Evolutionary conservation across 2,113 vertebrate species (phyloP).

Genomic region (Plecotus auritus): DNA sequence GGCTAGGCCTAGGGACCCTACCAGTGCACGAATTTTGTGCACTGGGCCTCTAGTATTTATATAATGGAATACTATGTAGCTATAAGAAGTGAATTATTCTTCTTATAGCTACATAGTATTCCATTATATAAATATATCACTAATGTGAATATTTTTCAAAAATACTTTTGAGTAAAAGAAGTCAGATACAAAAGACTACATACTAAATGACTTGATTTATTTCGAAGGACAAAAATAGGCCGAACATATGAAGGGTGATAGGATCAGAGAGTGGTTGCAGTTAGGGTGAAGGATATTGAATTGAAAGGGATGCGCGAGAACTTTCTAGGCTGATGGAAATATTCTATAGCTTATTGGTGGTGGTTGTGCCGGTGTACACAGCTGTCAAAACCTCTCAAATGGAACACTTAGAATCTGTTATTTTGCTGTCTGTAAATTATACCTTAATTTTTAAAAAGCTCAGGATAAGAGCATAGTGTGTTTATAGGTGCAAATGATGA

Average conservation of each 20-base stretch:
- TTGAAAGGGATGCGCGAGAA: background rate
- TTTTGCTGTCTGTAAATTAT: constrained; percentile 13
- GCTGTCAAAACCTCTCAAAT: background rate
- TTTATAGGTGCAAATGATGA: background rate
- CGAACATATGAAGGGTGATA: background rate
- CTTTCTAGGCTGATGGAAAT: background rate
- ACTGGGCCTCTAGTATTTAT: background rate
- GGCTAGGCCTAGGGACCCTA: no score
- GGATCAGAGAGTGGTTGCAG: background rate
- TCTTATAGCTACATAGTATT: no score
- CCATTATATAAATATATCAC: no score
- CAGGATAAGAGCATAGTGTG: background rate
- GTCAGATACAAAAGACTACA: background rate
- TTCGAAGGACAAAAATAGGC: background rate
- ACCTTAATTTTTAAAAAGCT: background rate
- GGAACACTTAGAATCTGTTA: constrained; percentile 22
- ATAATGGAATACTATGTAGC: background rate
- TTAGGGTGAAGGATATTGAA: background rate
- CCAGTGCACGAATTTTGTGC: no score
- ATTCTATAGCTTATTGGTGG: background rate
- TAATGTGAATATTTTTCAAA: background rate
- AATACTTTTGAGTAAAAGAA: background rate
- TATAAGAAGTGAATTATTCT: background rate
- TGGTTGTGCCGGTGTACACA: background rate
- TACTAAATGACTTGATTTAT: background rate